Percentiles rank a stretch among this genome's conserved stretches.
Conservation (phyloP, 2,113 vertebrate genomes). For the Notarius lentiginosus region DNA sequence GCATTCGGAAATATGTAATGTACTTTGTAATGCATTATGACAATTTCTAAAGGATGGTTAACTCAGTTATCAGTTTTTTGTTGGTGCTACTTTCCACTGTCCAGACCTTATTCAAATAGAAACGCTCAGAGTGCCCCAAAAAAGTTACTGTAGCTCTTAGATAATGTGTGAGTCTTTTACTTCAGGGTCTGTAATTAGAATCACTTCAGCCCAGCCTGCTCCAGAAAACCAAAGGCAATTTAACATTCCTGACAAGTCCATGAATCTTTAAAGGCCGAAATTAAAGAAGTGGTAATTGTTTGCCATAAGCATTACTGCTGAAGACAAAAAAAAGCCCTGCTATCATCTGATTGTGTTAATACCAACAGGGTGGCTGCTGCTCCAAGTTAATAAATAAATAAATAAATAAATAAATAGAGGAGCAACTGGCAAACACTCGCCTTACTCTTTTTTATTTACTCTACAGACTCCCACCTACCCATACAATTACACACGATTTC, state of each 20-base stretch:
- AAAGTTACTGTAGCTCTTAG: conserved; percentile 32
- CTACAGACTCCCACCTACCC: not conserved
- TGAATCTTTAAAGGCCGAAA: conserved; percentile 68
- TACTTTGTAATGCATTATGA: not conserved
- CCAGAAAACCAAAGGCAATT: conserved; percentile 58
- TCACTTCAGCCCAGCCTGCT: conserved; percentile 53
- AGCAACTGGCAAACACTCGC: conserved; percentile 61
- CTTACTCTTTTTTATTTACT: conserved; percentile 33
- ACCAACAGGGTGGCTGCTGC: conserved; percentile 48
- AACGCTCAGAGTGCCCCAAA: not conserved
- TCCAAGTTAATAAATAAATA: conserved; percentile 25
- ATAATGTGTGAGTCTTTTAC: conserved; percentile 59
- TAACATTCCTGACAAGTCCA: conserved; percentile 62
- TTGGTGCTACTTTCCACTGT: not conserved
- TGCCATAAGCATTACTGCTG: conserved; percentile 61
- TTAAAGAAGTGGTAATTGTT: conserved; percentile 71
- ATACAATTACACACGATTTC: conserved; percentile 11
- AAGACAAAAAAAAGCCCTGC: conserved; percentile 54
- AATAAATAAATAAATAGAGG: conserved; percentile 43
- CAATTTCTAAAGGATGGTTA: conserved; percentile 17
- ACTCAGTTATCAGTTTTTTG: not conserved
- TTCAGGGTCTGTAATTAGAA: conserved; percentile 59
- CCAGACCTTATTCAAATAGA: conserved; percentile 43
- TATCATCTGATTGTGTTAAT: conserved; percentile 55
- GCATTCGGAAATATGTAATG: not conserved